Conservation (phyloP, 2,113 vertebrate species). For the Ceyx margarethae region DNA sequence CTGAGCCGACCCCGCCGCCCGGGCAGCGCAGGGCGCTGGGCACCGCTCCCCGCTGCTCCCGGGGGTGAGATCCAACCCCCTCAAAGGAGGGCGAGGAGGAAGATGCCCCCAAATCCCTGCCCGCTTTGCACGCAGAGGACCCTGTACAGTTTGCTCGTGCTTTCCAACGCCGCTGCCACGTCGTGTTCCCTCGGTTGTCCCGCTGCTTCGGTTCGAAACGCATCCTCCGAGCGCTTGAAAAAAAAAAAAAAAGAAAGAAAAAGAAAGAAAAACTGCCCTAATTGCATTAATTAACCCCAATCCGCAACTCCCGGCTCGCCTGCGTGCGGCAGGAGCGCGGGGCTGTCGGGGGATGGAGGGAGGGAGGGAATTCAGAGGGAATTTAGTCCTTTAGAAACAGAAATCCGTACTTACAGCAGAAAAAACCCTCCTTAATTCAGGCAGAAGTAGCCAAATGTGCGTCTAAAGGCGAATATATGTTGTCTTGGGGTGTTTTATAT, state of each 20-base stretch:
- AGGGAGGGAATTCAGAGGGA: neutral
- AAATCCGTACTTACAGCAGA: neutral
- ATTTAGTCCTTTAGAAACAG: neutral
- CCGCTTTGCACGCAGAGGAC: neutral
- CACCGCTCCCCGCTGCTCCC: neutral
- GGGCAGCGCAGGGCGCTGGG: neutral
- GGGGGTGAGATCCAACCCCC: neutral
- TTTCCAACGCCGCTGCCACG: neutral
- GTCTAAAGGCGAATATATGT: neutral
- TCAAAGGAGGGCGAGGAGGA: neutral
- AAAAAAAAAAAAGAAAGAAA: rapidly evolving
- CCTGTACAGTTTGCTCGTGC: neutral
- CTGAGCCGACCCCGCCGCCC: neutral
- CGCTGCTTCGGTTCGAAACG: neutral
- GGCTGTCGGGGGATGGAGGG: neutral
- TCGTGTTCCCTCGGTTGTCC: neutral
- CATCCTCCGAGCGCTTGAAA: neutral
- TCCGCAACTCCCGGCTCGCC: neutral
- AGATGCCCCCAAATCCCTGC: too few species aligned
- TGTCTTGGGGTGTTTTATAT: rapidly evolving
- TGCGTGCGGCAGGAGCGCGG: neutral
- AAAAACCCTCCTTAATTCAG: neutral
- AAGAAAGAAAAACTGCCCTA: rapidly evolving
- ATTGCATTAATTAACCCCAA: neutral
- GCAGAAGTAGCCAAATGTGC: neutral